These are phyloP conservation scores for Zingel zingel DNA, from an alignment of 2,113 vertebrate species.

Conservation along the genomic window DNA sequence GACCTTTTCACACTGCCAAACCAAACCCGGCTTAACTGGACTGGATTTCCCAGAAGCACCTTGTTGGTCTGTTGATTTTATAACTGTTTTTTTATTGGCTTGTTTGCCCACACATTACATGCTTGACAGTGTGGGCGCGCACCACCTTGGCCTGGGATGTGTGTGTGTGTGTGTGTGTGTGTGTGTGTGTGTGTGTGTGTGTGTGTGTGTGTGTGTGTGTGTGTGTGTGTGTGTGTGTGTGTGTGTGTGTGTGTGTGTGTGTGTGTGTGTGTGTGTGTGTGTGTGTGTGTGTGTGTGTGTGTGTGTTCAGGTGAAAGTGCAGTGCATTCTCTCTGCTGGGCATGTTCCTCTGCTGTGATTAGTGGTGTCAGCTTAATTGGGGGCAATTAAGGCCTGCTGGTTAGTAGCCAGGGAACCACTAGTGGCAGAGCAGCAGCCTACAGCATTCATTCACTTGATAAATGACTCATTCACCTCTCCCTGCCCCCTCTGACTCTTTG, in stretches of 20 bases:
- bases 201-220: not conserved
- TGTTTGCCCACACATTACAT: conserved; percentile 45
- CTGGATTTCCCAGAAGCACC: conserved; percentile 65
- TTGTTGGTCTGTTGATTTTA: conserved; percentile 64
- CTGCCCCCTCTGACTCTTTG: conserved; percentile 66
- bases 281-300: not conserved
- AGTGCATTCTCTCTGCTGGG: conserved; percentile 54
- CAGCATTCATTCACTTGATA: conserved; percentile 72
- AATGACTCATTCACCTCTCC: conserved; percentile 65
- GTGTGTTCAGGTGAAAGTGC: conserved; percentile 67
- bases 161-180: not conserved
- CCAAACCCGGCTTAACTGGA: conserved; percentile 49
- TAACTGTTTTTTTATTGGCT: conserved; percentile 48
- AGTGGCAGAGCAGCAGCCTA: conserved; percentile 64
- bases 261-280: not conserved
- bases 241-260: not conserved
- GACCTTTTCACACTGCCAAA: conserved; percentile 59
- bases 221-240: not conserved
- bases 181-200: not conserved
- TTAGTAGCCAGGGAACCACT: conserved; percentile 74
- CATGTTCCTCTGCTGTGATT: conserved; percentile 67
- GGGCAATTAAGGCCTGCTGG: conserved; percentile 74
- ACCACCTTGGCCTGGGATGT: conserved; percentile 17
- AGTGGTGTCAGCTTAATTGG: conserved; percentile 80
- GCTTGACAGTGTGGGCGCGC: conserved; percentile 43